Evolutionary conservation across 2,888 invertebrate species (phyloP).

Genomic region (Emesis castigata): DNA sequence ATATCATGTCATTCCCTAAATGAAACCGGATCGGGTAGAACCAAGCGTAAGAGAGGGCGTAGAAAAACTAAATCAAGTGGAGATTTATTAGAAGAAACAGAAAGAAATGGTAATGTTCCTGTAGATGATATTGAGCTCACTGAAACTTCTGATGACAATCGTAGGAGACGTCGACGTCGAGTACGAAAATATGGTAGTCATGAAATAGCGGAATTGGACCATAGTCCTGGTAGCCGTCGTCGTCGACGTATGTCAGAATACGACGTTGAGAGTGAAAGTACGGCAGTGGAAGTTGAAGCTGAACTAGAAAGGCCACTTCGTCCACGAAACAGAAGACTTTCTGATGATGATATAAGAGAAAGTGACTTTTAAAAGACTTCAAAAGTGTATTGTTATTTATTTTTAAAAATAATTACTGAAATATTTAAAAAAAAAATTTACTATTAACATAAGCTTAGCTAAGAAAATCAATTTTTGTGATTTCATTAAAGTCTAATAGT

Average conservation of each 20-base stretch:
- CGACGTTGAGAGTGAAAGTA: slow-evolving; percentile 72
- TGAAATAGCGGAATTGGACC: slow-evolving; percentile 82
- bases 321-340: slow-evolving; percentile 78
- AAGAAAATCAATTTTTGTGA: too few species aligned
- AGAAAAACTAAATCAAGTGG: slow-evolving; percentile 86
- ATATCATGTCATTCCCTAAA: slow-evolving; percentile 88
- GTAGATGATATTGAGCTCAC: slow-evolving; percentile 78
- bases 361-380: slow-evolving; percentile 78
- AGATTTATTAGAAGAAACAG: slow-evolving; percentile 84
- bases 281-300: slow-evolving; percentile 79
- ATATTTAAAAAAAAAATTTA: too few species aligned
- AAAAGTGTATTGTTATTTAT: background rate
- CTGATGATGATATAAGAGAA: slow-evolving; percentile 82
- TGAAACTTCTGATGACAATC: slow-evolving; percentile 73
- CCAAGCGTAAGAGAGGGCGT: slow-evolving; percentile 79
- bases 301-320: slow-evolving; percentile 76
- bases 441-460: too few species aligned
- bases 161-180: slow-evolving; percentile 75
- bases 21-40: slow-evolving; percentile 82
- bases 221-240: slow-evolving; percentile 82
- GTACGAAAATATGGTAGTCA: slow-evolving; percentile 81
- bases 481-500: too few species aligned
- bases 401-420: slow-evolving; percentile 1
- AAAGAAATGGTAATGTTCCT: slow-evolving; percentile 79
- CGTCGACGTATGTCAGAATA: slow-evolving; percentile 80